phyloP scores from a whole-genome alignment of 2,113 vertebrate species.

The Pluvialis apricaria region DNA sequence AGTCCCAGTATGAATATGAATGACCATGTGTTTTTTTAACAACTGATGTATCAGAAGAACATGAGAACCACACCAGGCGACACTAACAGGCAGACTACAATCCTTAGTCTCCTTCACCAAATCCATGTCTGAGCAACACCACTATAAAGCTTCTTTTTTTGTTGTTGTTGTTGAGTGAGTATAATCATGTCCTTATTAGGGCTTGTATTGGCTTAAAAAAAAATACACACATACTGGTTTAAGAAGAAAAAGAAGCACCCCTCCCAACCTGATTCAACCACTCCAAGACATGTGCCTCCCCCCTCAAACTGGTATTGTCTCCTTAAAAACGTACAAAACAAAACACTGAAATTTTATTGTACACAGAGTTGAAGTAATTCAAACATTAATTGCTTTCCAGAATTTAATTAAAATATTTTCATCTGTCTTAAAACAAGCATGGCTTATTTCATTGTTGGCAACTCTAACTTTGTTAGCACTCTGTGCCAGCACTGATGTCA shows the following conservation, averaged over 20 bases:
- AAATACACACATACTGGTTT: background rate
- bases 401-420: background rate
- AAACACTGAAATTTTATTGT: background rate
- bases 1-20: background rate
- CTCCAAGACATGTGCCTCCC: background rate
- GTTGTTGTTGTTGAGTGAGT: background rate
- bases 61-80: fast-evolving
- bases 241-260: background rate
- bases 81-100: background rate
- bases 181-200: background rate
- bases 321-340: background rate
- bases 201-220: background rate
- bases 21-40: background rate
- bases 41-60: background rate
- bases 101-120: background rate
- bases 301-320: background rate
- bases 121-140: background rate
- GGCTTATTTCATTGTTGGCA: background rate
- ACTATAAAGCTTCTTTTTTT: background rate
- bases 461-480: background rate
- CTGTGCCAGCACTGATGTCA: background rate
- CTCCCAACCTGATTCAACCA: background rate
- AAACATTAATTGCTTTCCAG: background rate
- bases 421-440: background rate
- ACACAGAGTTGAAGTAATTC: background rate